Evolutionary conservation across 2,113 vertebrate species (phyloP).

Genomic region (Centropus bengalensis): DNA sequence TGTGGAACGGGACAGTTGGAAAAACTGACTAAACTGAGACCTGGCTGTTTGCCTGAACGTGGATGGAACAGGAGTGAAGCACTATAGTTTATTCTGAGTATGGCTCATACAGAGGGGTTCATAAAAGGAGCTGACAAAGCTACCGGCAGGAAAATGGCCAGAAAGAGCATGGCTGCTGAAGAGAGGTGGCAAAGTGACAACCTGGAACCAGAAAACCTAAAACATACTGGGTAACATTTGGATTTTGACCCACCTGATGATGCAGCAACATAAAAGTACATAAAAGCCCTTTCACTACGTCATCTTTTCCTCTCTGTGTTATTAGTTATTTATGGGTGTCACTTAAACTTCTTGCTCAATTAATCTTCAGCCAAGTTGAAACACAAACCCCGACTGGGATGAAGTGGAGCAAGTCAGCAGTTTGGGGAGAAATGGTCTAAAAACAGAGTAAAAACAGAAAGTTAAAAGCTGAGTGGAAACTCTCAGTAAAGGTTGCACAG

Average conservation of each 20-base stretch:
- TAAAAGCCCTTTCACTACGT: neutral
- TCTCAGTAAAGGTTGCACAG: neutral
- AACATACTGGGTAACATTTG: neutral
- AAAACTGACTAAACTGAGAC: constrained; percentile 1
- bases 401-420: neutral
- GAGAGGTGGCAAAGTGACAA: neutral
- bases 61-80: neutral
- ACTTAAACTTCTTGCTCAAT: neutral
- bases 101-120: neutral
- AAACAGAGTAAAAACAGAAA: neutral
- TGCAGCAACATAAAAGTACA: neutral
- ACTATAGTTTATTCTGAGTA: neutral
- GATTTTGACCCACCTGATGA: neutral
- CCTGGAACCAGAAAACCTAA: neutral
- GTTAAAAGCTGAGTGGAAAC: neutral
- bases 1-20: neutral
- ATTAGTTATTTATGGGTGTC: neutral
- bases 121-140: neutral
- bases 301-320: neutral
- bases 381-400: neutral
- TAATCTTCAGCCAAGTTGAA: neutral
- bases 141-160: neutral
- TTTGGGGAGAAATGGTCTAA: neutral
- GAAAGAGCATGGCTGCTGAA: neutral
- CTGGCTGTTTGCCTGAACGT: constrained; percentile 24